Evolutionary conservation across 2,113 vertebrate species (phyloP), one percentile per base, ranked within the genome.

Genomic region (Solea senegalensis): DNA sequence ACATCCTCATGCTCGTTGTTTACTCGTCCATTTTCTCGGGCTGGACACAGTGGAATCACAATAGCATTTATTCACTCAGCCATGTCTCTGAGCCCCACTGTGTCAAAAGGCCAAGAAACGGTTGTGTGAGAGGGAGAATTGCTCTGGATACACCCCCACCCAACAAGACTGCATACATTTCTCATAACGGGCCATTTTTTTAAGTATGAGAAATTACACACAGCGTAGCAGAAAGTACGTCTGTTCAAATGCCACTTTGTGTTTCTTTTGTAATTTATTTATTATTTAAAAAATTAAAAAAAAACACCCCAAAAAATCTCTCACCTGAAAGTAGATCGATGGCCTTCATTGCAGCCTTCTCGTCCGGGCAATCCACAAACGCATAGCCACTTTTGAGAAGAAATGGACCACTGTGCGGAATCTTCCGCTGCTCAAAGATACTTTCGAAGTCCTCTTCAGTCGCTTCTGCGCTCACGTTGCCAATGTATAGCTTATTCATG

Each of bases 401-500:
- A 89, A 98, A 98, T 83, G 96, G 95, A 74, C 96, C 96, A 83
- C 93, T 95, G 93, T 96, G 95, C 26, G 96, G 95, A 83, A 99
- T 97, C 95, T 98, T 97, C 92, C 95, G 96, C 93, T 98, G 95
- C 88, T 96, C 96, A 92, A 99, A 99, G 90, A 99, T 87, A 95
- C 91, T 96, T 95, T 98, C 96, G 83, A 99, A 95, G 94, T 99
- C 97, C 91, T 95, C 91, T 45, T 97, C 95, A 90, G 94, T 96
- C 87, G 96, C 94, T 92, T 95, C 95, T 84, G 98, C 96, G 93
- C 96, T 95, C 88, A 99, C 95, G 92, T 98, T 99, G 65, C 97
- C 97, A 86, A 99, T 97, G 84, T 98, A 99, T 79, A 99, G 95
- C 95, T 99, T 98, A 93, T 99, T 99, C 97, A 98, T 98, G 92